A percentile compares a stretch with the other conserved stretches of the same genome.
phyloP scores from a whole-genome alignment of 2,888 invertebrate genomes.

The Seladonia tumulorum region DNA sequence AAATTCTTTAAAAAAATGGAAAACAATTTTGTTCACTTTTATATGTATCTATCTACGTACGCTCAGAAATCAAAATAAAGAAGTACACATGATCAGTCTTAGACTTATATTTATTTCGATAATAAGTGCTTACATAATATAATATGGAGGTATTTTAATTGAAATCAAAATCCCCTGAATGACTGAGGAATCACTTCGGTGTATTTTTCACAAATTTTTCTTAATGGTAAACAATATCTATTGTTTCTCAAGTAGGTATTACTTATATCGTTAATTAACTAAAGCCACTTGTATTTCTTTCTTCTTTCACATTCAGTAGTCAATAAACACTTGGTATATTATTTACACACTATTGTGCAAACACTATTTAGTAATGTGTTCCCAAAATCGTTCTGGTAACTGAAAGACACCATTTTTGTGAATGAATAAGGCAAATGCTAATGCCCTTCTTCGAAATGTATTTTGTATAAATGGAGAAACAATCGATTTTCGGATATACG shows the following conservation, averaged over 20 bases:
- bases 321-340: constrained; percentile 50
- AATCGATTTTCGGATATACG: constrained; percentile 25
- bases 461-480: constrained; percentile 33
- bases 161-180: constrained; percentile 76
- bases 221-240: constrained; percentile 61
- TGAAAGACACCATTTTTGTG: constrained; percentile 60
- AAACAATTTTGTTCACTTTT: not conserved
- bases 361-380: constrained; percentile 57
- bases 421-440: constrained; percentile 67
- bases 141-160: constrained; percentile 82
- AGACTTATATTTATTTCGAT: constrained; percentile 82
- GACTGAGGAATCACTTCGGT: constrained; percentile 56
- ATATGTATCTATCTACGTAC: not conserved
- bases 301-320: constrained; percentile 55
- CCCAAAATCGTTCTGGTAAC: constrained; percentile 67
- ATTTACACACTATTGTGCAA: constrained; percentile 50
- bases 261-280: constrained; percentile 68
- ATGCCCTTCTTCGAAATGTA: constrained; percentile 60
- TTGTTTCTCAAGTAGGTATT: constrained; percentile 64
- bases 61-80: constrained; percentile 23
- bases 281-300: constrained; percentile 62
- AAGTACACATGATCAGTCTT: constrained; percentile 78
- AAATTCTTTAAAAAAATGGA: not conserved
- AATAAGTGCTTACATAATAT: constrained; percentile 82
- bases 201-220: constrained; percentile 48